Percentiles rank a stretch among this genome's conserved stretches.
Evolutionary conservation across 2,888 invertebrate species (phyloP).

Genomic region (Caenorhabditis sinica): DNA sequence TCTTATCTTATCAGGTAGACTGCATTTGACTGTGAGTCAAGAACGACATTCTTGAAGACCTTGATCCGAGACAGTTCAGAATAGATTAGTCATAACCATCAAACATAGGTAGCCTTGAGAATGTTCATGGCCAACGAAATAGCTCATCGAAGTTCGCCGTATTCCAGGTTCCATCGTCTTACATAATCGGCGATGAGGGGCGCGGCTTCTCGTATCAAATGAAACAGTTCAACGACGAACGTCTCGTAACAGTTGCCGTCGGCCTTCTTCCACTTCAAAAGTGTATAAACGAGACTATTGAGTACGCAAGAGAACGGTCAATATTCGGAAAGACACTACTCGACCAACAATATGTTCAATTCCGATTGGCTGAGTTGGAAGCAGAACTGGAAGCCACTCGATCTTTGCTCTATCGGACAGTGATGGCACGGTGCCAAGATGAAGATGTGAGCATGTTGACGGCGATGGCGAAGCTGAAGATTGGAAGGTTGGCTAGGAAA

Average conservation of each 20-base stretch:
- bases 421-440: slow-evolving; percentile 83
- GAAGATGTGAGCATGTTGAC: slow-evolving; percentile 86
- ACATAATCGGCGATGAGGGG: slow-evolving; percentile 86
- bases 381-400: slow-evolving; percentile 86
- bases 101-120: too few species aligned
- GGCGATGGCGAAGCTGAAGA: slow-evolving; percentile 86
- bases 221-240: slow-evolving; percentile 86
- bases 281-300: slow-evolving; percentile 85
- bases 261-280: slow-evolving; percentile 84
- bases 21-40: too few species aligned
- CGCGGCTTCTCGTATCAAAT: slow-evolving; percentile 86
- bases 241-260: slow-evolving; percentile 84
- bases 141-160: not conserved
- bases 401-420: slow-evolving; percentile 85
- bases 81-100: too few species aligned
- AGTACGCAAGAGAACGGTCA: slow-evolving; percentile 85
- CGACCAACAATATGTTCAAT: slow-evolving; percentile 85
- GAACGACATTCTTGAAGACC: too few species aligned
- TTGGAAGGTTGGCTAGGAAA: slow-evolving; percentile 85
- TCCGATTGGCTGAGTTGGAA: slow-evolving; percentile 86
- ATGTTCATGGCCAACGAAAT: too few species aligned
- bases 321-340: slow-evolving; percentile 63
- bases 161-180: slow-evolving; percentile 84
- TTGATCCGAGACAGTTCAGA: too few species aligned
- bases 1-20: too few species aligned